A percentile compares a stretch with the other conserved stretches of the same genome.
Conservation (phyloP, 2,888 invertebrate genomes). For the Germaria angustata region DNA sequence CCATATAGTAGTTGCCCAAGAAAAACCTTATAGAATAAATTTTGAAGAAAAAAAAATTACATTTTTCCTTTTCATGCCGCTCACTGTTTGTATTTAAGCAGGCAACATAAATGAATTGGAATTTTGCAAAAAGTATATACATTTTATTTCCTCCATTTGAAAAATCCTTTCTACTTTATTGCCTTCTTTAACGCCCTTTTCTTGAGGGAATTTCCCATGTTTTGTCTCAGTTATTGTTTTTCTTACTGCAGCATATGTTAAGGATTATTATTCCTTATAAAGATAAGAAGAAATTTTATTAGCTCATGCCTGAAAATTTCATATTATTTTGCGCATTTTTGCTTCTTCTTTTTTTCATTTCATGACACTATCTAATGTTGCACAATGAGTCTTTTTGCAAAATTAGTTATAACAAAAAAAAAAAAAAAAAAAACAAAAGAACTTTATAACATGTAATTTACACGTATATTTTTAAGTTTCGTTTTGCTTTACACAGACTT, state of each 20-base stretch:
- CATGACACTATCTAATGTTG: not conserved
- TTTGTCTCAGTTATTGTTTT: not conserved
- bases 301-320: constrained; percentile 7
- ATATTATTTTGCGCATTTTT: not conserved
- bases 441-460: no score
- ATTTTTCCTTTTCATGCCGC: no score
- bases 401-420: no score
- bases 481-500: no score
- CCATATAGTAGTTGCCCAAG: not conserved
- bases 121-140: not conserved
- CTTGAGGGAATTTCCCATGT: not conserved
- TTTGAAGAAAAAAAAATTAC: no score
- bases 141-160: not conserved
- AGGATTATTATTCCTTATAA: not conserved
- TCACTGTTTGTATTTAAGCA: not conserved
- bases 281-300: not conserved
- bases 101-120: not conserved
- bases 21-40: not conserved
- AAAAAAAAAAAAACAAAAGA: no score
- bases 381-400: not conserved
- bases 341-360: not conserved
- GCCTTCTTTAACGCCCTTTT: not conserved
- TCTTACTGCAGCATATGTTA: constrained; percentile 25
- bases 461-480: no score
- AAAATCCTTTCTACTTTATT: not conserved